Base-by-base conservation (phyloP, 2,113 vertebrate species). In the Phycodurus eques region DNA sequence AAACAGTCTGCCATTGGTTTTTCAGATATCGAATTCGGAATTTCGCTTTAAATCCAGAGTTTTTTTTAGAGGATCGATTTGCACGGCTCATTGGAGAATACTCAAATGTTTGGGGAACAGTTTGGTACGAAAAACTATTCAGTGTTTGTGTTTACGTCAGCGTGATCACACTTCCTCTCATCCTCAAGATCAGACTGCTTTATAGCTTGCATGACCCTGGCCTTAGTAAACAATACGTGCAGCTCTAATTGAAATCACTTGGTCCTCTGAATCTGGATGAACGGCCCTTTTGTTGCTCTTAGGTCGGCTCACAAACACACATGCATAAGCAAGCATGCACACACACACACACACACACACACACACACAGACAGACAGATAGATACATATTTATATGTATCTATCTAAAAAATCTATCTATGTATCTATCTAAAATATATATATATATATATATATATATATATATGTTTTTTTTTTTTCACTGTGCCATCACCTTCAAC, bases 191-290 rank as follows among this genome's bases (percentile, higher is more conserved):
- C 83, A 77, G 74, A 70, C 77, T 76, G 70, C 73, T 87, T 89
- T 78, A 79, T 86, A 67, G 88, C 87, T 90, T 75, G 43, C 78
- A 84, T 77, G 81, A 91, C 89, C 91, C 87, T 78, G 75, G 79
- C 71, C 72, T 88, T 81, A 73, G 87, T 88, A 89, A 92, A 91
- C 86, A 90, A 86, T 81, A 87, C 80, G 86, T 77, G 68, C 78
- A 81, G 83, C 88, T 88, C 72, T 91, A 92, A 92, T 91, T 91
- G 85, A 85, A 92, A 91, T 93, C 91, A 92, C 88, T 91, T 91
- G 90, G 78, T 85, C 84, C 87, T 85, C 79, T 75, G 71, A 57
- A 83, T 78, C 81, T 75, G 83, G 81, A 91, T 89, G 83, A 92
- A 91, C 69, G 74, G 84, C 66, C 78, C 88, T 64, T 87, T 92